These are phyloP conservation scores for Orchestia grillus DNA, from an alignment of 1,140 invertebrate species.

Conservation along the genomic window DNA sequence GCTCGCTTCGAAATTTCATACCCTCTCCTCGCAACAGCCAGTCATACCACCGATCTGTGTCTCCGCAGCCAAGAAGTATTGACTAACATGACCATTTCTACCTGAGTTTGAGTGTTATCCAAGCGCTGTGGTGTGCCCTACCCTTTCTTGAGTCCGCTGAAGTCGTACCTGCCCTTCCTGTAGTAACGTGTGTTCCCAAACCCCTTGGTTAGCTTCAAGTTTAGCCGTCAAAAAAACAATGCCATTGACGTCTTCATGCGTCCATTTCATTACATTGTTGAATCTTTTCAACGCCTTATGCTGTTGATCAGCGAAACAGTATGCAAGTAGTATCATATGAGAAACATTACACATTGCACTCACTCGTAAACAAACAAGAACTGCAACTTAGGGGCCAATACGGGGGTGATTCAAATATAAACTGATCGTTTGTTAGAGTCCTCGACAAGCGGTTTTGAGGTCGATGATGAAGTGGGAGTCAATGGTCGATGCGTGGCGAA, in stretches of 20 bases:
- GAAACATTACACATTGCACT: too few species aligned
- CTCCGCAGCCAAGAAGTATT: slow-evolving; percentile 49
- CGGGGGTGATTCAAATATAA: too few species aligned
- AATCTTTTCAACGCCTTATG: not conserved
- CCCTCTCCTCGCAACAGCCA: slow-evolving; percentile 53
- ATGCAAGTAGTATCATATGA: not conserved
- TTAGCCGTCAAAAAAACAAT: not conserved
- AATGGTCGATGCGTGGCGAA: too few species aligned
- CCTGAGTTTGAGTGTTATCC: slow-evolving; percentile 42
- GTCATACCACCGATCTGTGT: slow-evolving; percentile 42
- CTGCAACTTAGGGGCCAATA: not conserved
- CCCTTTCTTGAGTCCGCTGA: not conserved
- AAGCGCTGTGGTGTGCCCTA: slow-evolving; percentile 32
- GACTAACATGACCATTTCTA: slow-evolving; percentile 12
- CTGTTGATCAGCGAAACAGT: not conserved
- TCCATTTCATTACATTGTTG: not conserved
- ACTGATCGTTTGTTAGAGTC: too few species aligned
- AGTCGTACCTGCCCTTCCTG: not conserved
- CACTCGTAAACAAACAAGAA: not conserved
- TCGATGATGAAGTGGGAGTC: too few species aligned
- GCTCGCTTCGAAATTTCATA: slow-evolving; percentile 42
- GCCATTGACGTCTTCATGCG: not conserved
- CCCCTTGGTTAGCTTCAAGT: not conserved
- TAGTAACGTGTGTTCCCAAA: not conserved
- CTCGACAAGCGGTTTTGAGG: too few species aligned